Evolutionary conservation across 2,888 invertebrate species (phyloP).

Genomic region (Lottia gigantea): DNA sequence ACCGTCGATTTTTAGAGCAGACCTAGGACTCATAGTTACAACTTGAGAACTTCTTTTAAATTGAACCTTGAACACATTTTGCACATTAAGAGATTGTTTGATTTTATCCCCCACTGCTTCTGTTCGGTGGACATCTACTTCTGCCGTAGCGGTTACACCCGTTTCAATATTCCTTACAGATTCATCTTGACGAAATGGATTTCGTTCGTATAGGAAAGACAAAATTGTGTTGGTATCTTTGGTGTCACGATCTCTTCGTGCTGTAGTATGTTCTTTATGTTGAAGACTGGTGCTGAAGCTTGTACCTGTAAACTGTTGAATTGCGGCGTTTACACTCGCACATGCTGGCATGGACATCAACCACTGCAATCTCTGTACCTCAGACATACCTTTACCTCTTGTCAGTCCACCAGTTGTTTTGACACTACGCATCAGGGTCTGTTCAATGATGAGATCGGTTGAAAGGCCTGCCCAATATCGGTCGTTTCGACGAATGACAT

Average conservation of each 20-base stretch:
- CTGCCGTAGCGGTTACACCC: conserved; percentile 28
- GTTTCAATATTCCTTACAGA: conserved; percentile 30
- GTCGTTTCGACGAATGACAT: conserved; percentile 33
- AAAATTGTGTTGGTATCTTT: conserved; percentile 25
- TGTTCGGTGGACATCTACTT: conserved; percentile 29
- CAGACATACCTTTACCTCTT: conserved; percentile 28
- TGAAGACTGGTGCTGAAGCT: conserved; percentile 22
- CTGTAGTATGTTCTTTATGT: conserved; percentile 19
- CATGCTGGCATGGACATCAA: conserved; percentile 18
- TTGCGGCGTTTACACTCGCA: conserved; percentile 18
- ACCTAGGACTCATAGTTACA: conserved; percentile 27
- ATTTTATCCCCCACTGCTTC: conserved; percentile 26
- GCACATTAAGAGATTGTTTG: conserved; percentile 25
- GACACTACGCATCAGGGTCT: conserved; percentile 31
- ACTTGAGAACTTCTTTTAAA: conserved; percentile 30
- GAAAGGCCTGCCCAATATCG: conserved; percentile 36
- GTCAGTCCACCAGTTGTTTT: conserved; percentile 33
- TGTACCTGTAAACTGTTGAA: conserved; percentile 23
- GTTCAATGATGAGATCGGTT: conserved; percentile 35
- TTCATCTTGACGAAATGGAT: conserved; percentile 26
- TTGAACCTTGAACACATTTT: conserved; percentile 5
- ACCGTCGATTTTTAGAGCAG: conserved; percentile 16
- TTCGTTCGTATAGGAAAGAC: conserved; percentile 21
- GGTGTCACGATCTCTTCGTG: background rate
- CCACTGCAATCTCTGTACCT: conserved; percentile 24